Evolutionary conservation across 2,113 vertebrate genomes (phyloP).

Genomic region (Mugil cephalus): DNA sequence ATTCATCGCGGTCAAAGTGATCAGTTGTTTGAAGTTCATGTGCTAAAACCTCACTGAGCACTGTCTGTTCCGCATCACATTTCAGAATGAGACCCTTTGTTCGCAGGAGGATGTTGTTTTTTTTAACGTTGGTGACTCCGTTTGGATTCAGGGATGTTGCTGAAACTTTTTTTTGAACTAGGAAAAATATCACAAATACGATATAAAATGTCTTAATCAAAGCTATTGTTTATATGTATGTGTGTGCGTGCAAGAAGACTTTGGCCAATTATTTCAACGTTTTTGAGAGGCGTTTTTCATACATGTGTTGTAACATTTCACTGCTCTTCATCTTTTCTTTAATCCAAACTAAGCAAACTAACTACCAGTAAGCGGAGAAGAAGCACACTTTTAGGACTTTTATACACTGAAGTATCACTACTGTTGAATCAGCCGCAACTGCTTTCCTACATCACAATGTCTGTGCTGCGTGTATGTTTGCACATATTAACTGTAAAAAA

Average conservation of each 20-base stretch:
- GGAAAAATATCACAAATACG: no score
- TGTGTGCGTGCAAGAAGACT: background rate
- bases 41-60: constrained; percentile 11
- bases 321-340: background rate
- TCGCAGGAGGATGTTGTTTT: no score
- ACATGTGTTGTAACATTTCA: constrained; percentile 22
- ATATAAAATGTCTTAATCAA: no score
- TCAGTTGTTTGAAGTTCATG: background rate
- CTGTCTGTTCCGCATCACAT: background rate
- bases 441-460: constrained; percentile 1
- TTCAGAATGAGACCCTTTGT: no score
- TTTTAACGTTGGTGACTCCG: no score
- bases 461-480: constrained; percentile 17
- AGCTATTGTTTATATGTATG: background rate
- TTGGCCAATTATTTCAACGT: constrained; percentile 4
- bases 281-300: background rate
- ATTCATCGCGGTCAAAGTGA: constrained; percentile 14
- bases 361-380: background rate
- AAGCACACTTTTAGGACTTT: constrained; percentile 4
- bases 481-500: constrained; percentile 42
- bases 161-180: background rate
- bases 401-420: background rate
- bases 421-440: background rate
- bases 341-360: background rate
- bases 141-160: constrained; percentile 11